Conservation (phyloP, 1,140 invertebrate species). For the Camponotus floridanus region DNA sequence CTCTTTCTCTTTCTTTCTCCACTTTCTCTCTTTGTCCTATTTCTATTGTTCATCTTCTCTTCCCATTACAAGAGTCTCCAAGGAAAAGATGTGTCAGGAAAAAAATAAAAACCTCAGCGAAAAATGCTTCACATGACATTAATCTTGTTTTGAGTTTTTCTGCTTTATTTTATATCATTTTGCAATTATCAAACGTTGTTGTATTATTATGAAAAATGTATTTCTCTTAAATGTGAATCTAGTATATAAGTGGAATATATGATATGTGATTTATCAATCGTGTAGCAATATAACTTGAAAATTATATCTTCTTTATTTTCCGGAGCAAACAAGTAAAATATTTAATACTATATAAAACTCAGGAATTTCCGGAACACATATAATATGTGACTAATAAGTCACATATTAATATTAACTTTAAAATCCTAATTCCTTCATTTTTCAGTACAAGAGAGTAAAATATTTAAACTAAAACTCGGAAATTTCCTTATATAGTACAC, state of each 20-base stretch:
- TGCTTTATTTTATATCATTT: not conserved
- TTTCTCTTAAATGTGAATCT: conserved; percentile 20
- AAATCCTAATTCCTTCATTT: conserved; percentile 10
- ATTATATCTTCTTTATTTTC: conserved; percentile 14
- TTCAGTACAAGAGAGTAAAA: not conserved
- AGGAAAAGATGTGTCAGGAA: not conserved
- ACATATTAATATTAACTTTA: not conserved
- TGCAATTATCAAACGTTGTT: not conserved
- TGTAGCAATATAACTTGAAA: not conserved
- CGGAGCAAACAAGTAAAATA: not conserved
- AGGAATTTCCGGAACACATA: not conserved
- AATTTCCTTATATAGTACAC: not conserved
- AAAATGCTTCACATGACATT: not conserved
- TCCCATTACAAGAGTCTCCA: not conserved
- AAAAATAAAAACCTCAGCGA: not conserved
- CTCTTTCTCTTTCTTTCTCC: conserved; percentile 19
- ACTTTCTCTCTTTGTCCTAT: conserved; percentile 18
- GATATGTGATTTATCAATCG: conserved; percentile 22
- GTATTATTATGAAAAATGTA: conserved; percentile 3
- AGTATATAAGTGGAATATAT: not conserved
- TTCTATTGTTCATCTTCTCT: not conserved
- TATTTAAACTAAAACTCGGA: not conserved
- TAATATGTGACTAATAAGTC: not conserved
- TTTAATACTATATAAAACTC: not conserved
- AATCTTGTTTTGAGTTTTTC: not conserved